Evolutionary conservation across 2,888 invertebrate genomes (phyloP).

Genomic region (Drosophila emarginata): DNA sequence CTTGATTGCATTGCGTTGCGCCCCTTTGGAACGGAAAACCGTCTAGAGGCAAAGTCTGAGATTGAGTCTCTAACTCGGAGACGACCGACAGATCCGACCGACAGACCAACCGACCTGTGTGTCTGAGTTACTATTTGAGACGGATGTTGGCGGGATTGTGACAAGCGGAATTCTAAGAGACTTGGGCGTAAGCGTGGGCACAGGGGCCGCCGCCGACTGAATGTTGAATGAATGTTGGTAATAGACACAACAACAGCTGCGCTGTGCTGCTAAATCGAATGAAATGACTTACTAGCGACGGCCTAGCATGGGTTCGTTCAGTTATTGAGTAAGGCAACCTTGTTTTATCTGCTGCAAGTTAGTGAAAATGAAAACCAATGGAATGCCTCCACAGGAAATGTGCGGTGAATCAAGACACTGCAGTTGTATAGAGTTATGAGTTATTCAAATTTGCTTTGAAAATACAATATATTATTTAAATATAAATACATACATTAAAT

Average conservation of each 20-base stretch:
- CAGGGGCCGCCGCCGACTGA: slow-evolving; percentile 13
- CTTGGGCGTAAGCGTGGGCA: slow-evolving; percentile 67
- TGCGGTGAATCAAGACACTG: not conserved
- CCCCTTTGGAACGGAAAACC: slow-evolving; percentile 60
- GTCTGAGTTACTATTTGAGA: slow-evolving; percentile 43
- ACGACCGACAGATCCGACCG: not conserved
- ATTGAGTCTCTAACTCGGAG: slow-evolving; percentile 35
- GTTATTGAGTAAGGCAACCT: not conserved
- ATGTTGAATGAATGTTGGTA: slow-evolving; percentile 33
- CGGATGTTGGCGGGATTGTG: slow-evolving; percentile 62
- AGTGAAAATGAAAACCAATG: slow-evolving; percentile 6
- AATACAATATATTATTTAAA: too few relatives aligned
- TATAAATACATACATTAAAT: too few relatives aligned
- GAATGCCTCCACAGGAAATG: slow-evolving; percentile 1
- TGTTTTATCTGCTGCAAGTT: slow-evolving; percentile 5
- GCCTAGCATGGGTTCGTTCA: not conserved
- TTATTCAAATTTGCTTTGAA: not conserved
- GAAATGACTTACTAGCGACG: not conserved
- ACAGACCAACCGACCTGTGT: slow-evolving; percentile 9
- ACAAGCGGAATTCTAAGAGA: slow-evolving; percentile 64
- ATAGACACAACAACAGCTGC: slow-evolving; percentile 19
- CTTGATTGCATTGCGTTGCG: slow-evolving; percentile 38
- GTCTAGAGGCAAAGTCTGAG: slow-evolving; percentile 18
- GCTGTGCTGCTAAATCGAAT: not conserved
- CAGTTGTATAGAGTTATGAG: not conserved